phyloP scores from a whole-genome alignment of 2,797 vertebrate species.

The Catamblyrhynchus diadema region DNA sequence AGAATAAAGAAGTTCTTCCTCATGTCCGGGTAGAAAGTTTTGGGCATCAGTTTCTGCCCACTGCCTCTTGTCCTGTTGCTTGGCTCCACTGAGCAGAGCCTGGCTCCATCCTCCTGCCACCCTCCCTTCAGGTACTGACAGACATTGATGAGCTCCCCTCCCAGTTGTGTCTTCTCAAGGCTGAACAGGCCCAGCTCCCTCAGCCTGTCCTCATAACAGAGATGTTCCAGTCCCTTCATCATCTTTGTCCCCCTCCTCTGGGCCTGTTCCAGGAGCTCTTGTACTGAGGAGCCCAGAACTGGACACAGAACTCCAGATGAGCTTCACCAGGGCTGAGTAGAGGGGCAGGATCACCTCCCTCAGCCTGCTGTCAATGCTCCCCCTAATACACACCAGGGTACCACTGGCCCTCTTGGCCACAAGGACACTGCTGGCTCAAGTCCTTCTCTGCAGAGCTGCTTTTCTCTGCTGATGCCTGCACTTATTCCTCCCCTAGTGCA shows the following conservation, averaged over 20 bases:
- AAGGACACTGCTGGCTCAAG: background rate
- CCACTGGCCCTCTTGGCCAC: background rate
- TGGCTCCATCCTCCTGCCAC: background rate
- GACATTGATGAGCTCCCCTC: background rate
- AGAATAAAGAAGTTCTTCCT: background rate
- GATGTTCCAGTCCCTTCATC: background rate
- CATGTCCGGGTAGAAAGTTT: background rate
- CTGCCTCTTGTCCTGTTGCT: background rate
- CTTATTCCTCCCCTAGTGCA: rapidly evolving
- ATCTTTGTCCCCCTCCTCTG: background rate
- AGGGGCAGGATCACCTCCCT: background rate
- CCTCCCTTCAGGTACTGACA: background rate
- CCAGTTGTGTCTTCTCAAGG: rapidly evolving
- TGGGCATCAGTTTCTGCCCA: background rate
- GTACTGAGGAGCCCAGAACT: background rate
- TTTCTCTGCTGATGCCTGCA: background rate
- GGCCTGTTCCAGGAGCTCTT: background rate
- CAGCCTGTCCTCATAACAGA: background rate
- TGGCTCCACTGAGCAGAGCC: background rate
- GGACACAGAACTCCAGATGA: background rate
- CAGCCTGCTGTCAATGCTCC: rapidly evolving
- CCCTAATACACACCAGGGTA: background rate
- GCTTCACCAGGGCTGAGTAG: rapidly evolving
- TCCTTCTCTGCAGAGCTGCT: background rate
- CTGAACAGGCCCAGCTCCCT: background rate